A percentile compares a stretch with the other conserved stretches of the same genome.
Conservation (phyloP, 1,140 invertebrate genomes). For the Drosophila serrata region DNA sequence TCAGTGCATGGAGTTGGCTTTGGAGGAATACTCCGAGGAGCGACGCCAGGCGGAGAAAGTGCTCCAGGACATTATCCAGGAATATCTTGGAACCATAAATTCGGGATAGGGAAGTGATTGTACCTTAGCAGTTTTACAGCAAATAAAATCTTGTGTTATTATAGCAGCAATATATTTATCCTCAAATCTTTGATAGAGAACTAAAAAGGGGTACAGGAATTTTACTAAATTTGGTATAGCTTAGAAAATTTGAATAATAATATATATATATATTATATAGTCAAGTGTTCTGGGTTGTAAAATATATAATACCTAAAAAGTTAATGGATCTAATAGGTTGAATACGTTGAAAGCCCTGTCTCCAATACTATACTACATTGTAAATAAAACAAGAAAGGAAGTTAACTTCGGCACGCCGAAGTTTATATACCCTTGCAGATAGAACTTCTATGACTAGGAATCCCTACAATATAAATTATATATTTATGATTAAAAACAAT, state of each 20-base stretch:
- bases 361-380: background rate
- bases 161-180: background rate
- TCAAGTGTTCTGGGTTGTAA: no score
- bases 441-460: no score
- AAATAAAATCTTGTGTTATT: background rate
- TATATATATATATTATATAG: no score
- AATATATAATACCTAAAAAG: no score
- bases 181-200: background rate
- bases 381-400: no score
- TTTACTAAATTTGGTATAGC: background rate
- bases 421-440: no score
- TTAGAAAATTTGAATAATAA: background rate
- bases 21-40: background rate
- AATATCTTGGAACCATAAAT: background rate
- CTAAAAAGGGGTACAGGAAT: no score
- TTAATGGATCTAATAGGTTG: no score
- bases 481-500: no score
- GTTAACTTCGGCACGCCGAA: no score
- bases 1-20: background rate
- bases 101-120: background rate
- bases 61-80: slow-evolving; percentile 7
- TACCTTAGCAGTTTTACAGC: background rate
- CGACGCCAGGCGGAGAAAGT: background rate
- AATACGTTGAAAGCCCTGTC: background rate
- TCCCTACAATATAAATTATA: no score